These are phyloP conservation scores for Cephus runcator DNA, from an alignment of 2,888 invertebrate species.

Conservation along the genomic window DNA sequence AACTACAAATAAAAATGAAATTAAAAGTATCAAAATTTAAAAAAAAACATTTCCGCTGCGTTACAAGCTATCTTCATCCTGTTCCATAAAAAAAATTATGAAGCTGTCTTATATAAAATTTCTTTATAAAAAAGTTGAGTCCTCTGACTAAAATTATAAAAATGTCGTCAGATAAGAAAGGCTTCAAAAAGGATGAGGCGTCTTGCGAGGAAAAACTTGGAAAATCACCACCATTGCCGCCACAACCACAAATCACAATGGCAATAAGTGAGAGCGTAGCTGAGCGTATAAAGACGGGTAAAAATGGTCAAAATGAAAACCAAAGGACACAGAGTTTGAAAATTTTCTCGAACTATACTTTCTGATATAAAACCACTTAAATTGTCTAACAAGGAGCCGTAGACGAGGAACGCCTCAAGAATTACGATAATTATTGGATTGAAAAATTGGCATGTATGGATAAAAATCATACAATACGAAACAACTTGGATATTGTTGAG, in stretches of 20 bases:
- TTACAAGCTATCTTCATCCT: too few species aligned
- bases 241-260: constrained; percentile 9
- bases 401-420: constrained; percentile 33
- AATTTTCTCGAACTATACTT: not conserved
- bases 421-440: constrained; percentile 48
- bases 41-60: too few species aligned
- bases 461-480: constrained; percentile 36
- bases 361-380: not conserved
- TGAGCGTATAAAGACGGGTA: constrained; percentile 31
- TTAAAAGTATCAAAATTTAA: too few species aligned
- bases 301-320: not conserved
- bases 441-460: constrained; percentile 45
- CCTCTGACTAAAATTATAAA: too few species aligned
- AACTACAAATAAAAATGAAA: too few species aligned
- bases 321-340: not conserved
- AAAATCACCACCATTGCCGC: constrained; percentile 23
- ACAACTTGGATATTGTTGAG: constrained; percentile 37
- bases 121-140: too few species aligned
- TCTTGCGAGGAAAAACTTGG: constrained; percentile 31
- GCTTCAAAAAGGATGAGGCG: not conserved
- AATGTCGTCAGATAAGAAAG: too few species aligned
- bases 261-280: constrained; percentile 31
- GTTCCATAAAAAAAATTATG: too few species aligned
- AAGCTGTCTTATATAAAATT: too few species aligned
- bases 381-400: constrained; percentile 25